A percentile compares a stretch with the other conserved stretches of the same genome.
These are phyloP conservation scores for Zygogramma bicolorata DNA, from an alignment of 2,888 invertebrate species.

Conservation along the genomic window DNA sequence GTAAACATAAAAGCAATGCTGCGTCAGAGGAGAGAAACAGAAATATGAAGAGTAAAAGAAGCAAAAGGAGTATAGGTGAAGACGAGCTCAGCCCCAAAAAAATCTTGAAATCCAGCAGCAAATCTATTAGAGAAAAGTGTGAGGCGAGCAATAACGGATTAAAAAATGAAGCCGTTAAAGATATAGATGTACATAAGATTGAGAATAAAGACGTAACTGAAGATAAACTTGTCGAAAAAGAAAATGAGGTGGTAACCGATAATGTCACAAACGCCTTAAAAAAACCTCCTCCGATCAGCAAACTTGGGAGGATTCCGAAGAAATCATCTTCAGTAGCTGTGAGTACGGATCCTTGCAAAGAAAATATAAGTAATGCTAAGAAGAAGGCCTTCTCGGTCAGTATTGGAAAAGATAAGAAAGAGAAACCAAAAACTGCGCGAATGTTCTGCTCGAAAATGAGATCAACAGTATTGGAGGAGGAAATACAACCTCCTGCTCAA, in stretches of 20 bases:
- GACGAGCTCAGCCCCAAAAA: conserved; percentile 37
- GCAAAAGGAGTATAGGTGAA: conserved; percentile 62
- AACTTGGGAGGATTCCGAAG: conserved; percentile 84
- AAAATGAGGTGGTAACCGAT: conserved; percentile 74
- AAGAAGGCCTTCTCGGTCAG: conserved; percentile 87
- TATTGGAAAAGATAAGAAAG: conserved; percentile 77
- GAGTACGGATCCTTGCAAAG: conserved; percentile 67
- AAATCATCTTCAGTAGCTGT: conserved; percentile 65
- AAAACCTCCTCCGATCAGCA: conserved; percentile 77
- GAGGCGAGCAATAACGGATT: conserved; percentile 27
- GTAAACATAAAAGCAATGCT: conserved; percentile 54
- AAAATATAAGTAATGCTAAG: conserved; percentile 57
- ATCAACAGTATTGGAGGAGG: conserved; percentile 90
- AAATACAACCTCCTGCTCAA: conserved; percentile 85
- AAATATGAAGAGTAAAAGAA: conserved; percentile 51
- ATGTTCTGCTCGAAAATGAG: conserved; percentile 92
- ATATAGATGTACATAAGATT: too few relatives aligned
- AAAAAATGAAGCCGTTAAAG: conserved; percentile 61
- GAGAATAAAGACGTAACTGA: conserved; percentile 59
- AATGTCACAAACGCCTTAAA: conserved; percentile 77
- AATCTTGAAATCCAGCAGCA: conserved; percentile 23
- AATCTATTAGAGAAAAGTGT: conserved; percentile 46
- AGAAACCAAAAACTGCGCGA: conserved; percentile 90
- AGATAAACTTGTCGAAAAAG: conserved; percentile 56
- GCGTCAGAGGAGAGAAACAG: conserved; percentile 41